These are phyloP conservation scores for Gastrophryne carolinensis DNA, from an alignment of 2,797 vertebrate species.

Conservation along the genomic window DNA sequence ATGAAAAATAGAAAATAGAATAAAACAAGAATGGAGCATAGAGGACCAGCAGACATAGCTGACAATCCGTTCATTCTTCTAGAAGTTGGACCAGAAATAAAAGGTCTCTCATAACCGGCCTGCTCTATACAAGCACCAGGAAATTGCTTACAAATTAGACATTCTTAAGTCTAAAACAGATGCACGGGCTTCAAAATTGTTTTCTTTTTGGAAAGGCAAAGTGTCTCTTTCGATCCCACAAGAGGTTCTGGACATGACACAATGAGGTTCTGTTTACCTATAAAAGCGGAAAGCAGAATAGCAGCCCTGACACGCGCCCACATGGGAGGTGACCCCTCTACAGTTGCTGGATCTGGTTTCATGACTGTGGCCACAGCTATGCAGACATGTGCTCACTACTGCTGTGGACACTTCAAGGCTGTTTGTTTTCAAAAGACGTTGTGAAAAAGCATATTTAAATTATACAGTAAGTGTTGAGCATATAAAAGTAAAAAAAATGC, in stretches of 20 bases:
- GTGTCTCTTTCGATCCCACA: slow-evolving; percentile 5
- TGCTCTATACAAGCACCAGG: not conserved
- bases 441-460: too few relatives aligned
- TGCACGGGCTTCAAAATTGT: not conserved
- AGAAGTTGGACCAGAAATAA: not conserved
- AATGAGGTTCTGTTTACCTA: slow-evolving; percentile 33
- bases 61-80: slow-evolving; percentile 1
- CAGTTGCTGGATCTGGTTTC: slow-evolving; percentile 4
- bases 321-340: not conserved
- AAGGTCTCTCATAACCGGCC: not conserved
- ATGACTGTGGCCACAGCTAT: not conserved
- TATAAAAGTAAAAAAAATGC: too few relatives aligned
- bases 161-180: slow-evolving; percentile 5
- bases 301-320: not conserved
- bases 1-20: too few relatives aligned
- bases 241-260: not conserved
- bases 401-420: not conserved
- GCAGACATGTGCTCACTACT: not conserved
- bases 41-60: not conserved
- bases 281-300: not conserved
- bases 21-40: too few relatives aligned
- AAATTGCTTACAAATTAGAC: slow-evolving; percentile 10
- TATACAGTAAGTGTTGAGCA: too few relatives aligned
- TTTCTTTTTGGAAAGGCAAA: not conserved
- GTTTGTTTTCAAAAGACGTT: too few relatives aligned